Evolutionary conservation across 2,888 invertebrate species (phyloP).

Genomic region (Coremacera marginata): DNA sequence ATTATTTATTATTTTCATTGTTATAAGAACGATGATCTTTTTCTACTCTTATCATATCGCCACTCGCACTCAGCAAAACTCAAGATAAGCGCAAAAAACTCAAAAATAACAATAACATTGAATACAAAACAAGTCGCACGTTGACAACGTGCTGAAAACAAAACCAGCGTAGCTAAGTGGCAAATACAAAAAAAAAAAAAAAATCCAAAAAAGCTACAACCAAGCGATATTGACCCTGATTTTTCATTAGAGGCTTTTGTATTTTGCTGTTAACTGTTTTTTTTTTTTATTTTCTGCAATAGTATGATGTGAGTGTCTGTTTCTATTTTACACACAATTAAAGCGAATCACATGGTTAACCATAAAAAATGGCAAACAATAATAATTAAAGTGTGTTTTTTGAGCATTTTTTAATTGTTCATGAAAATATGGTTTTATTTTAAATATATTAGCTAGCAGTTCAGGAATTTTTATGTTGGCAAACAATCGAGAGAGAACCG

Average conservation of each 20-base stretch:
- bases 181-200: neutral
- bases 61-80: neutral
- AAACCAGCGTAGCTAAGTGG: neutral
- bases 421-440: neutral
- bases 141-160: slow-evolving; percentile 2
- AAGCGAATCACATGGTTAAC: neutral
- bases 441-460: neutral
- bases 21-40: neutral
- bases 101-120: neutral
- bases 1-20: slow-evolving; percentile 1
- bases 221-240: slow-evolving; percentile 18
- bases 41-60: neutral
- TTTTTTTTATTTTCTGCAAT: neutral
- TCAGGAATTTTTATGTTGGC: too few relatives aligned
- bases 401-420: neutral
- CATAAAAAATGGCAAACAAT: neutral
- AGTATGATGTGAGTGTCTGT: neutral
- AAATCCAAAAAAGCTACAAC: neutral
- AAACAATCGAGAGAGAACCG: too few relatives aligned
- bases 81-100: neutral
- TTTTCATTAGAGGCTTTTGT: neutral
- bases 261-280: neutral
- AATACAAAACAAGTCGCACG: neutral
- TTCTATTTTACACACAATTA: neutral
- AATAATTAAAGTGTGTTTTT: neutral